phyloP scores from a whole-genome alignment of 2,113 vertebrate genomes.

The Oxyura jamaicensis region DNA sequence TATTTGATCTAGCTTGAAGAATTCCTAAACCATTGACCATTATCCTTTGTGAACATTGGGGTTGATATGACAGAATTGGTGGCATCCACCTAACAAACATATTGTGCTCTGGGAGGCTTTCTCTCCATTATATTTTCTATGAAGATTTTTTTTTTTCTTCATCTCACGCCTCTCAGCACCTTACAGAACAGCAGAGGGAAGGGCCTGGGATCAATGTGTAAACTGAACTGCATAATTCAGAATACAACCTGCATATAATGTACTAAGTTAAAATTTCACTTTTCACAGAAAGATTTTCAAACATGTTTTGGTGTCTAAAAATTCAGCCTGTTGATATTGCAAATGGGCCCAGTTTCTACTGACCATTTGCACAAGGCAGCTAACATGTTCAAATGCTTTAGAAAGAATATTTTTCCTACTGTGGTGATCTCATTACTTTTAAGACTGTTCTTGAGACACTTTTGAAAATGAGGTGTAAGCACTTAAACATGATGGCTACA shows the following conservation, averaged over 20 bases:
- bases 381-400: neutral
- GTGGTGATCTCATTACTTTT: neutral
- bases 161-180: neutral
- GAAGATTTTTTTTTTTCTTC: neutral
- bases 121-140: neutral
- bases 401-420: neutral
- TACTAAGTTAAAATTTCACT: neutral
- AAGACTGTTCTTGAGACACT: neutral
- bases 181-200: neutral
- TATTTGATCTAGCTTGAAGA: neutral
- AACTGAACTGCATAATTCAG: neutral
- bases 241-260: neutral
- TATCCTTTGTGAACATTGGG: neutral
- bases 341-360: neutral
- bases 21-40: neutral
- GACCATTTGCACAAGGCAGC: neutral
- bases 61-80: neutral
- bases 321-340: neutral
- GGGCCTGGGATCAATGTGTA: neutral
- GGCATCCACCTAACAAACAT: neutral
- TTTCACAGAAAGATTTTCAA: neutral
- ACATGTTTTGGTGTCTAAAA: neutral
- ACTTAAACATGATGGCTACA: neutral
- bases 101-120: neutral
- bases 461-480: neutral